Percentiles rank a stretch among this genome's conserved stretches.
Evolutionary conservation across 2,113 vertebrate genomes (phyloP).

Genomic region (Danionella cerebrum): DNA sequence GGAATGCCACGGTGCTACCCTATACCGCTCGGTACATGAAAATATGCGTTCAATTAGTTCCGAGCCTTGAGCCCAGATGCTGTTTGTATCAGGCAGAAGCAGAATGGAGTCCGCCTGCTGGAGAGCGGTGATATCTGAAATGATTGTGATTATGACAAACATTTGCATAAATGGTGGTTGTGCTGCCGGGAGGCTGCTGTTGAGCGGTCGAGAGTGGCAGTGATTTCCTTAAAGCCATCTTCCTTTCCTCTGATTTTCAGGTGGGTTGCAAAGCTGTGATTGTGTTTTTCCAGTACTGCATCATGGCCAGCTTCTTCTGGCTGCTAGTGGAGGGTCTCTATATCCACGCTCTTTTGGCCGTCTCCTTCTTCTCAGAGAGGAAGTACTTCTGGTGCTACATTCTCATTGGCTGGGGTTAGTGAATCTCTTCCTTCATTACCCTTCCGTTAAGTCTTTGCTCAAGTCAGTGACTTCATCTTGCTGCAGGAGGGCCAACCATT

Average conservation of each 20-base stretch:
- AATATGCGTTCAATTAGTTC: no score
- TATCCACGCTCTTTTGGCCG: conserved; percentile 82
- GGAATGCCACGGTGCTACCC: no score
- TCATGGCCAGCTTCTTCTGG: conserved; percentile 99
- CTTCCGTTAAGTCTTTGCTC: neutral
- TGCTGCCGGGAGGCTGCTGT: neutral
- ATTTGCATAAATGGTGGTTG: no score
- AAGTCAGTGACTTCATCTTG: conserved; percentile 2
- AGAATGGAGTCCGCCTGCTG: no score
- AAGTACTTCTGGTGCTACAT: conserved; percentile 99
- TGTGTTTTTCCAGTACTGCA: conserved; percentile 92
- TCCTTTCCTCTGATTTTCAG: conserved; percentile 50
- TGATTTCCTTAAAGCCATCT: conserved; percentile 8
- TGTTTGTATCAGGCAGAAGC: no score
- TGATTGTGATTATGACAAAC: neutral
- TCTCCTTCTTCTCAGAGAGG: conserved; percentile 94
- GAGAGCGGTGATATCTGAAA: no score
- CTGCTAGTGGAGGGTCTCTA: conserved; percentile 92
- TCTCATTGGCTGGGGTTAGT: conserved; percentile 91
- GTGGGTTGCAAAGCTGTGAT: conserved; percentile 85
- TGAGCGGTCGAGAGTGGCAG: neutral
- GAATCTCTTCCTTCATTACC: neutral
- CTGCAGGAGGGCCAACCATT: conserved; percentile 74
- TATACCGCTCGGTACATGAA: no score
- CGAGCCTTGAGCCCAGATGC: no score